Conservation (phyloP, 35 echinoderm and acorn worm species). For the Amphiura filiformis region DNA sequence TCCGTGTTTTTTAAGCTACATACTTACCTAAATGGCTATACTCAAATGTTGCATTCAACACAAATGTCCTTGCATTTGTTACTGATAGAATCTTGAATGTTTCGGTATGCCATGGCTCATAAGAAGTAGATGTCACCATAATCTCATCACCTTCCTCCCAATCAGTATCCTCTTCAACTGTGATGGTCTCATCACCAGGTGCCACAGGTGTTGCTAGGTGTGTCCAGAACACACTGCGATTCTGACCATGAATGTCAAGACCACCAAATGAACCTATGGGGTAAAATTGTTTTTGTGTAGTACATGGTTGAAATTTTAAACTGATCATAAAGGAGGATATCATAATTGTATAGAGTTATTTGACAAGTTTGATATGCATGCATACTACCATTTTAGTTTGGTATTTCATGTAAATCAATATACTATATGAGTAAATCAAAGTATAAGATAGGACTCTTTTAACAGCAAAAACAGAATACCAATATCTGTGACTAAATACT, state of each 20-base stretch:
- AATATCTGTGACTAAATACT: too few relatives aligned
- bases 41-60: constrained; percentile 45
- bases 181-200: constrained; percentile 41
- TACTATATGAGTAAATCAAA: too few relatives aligned
- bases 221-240: constrained; percentile 50
- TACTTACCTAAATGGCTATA: constrained; percentile 57
- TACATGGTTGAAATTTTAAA: too few relatives aligned
- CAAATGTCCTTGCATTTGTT: constrained; percentile 25
- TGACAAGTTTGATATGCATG: too few relatives aligned
- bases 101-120: constrained; percentile 72
- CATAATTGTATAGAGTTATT: too few relatives aligned
- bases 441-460: too few relatives aligned
- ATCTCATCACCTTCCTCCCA: constrained; percentile 58
- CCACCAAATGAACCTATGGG: constrained; percentile 58
- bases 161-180: constrained; percentile 30
- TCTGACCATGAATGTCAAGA: constrained; percentile 55
- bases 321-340: too few relatives aligned
- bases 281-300: too few relatives aligned
- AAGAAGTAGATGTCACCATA: constrained; percentile 59
- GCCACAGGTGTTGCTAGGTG: constrained; percentile 23
- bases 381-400: too few relatives aligned
- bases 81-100: constrained; percentile 57
- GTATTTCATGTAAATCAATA: too few relatives aligned
- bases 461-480: too few relatives aligned
- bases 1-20: too few relatives aligned